These are phyloP conservation scores for Gopherus flavomarginatus DNA, from an alignment of 2,113 vertebrate species.

Conservation along the genomic window DNA sequence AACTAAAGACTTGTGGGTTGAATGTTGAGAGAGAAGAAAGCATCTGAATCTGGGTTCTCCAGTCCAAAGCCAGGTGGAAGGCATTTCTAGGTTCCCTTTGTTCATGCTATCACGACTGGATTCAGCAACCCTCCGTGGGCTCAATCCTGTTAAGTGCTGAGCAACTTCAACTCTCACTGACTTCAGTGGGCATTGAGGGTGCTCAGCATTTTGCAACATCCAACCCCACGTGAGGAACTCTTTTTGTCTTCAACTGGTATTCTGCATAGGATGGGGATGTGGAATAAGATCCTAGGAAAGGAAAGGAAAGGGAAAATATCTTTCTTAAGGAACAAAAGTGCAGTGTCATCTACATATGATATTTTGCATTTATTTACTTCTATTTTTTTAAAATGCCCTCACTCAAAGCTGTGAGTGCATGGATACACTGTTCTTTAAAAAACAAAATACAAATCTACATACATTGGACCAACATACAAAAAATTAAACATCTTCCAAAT, in stretches of 20 bases:
- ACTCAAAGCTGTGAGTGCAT: fast-evolving
- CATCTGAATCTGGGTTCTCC: background rate
- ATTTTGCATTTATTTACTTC: background rate
- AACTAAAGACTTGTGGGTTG: background rate
- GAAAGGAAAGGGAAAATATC: background rate
- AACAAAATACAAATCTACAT: background rate
- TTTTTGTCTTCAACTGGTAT: background rate
- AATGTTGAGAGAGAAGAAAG: background rate
- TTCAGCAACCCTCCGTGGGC: background rate
- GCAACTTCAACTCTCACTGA: background rate
- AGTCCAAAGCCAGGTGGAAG: background rate
- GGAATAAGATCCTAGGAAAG: background rate
- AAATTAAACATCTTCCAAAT: background rate
- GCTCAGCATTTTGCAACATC: background rate
- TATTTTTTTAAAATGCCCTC: background rate
- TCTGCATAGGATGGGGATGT: fast-evolving
- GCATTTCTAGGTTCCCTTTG: background rate
- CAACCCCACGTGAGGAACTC: background rate
- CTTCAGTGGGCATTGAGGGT: background rate
- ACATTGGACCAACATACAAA: background rate
- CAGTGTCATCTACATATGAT: fast-evolving
- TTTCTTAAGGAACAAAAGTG: fast-evolving
- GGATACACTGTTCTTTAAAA: background rate
- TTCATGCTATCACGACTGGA: fast-evolving
- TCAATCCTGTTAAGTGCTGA: fast-evolving